A percentile compares a stretch with the other conserved stretches of the same genome.
These are phyloP conservation scores for Vulpes vulpes DNA, from an alignment of 2,113 vertebrate species.

Conservation along the genomic window DNA sequence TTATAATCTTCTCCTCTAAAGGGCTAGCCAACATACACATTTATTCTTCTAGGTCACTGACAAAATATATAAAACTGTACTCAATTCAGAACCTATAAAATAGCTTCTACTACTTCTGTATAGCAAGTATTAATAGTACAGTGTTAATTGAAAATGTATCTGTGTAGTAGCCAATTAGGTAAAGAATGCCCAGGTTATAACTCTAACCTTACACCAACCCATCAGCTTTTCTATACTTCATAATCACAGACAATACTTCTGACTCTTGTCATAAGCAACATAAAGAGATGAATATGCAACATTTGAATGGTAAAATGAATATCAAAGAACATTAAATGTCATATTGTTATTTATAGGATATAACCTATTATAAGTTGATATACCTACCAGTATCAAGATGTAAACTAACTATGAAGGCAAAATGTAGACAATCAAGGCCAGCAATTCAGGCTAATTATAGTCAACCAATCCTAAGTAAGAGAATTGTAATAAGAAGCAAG, in stretches of 20 bases:
- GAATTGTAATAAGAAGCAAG: not conserved
- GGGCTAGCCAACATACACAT: not conserved
- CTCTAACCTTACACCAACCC: not conserved
- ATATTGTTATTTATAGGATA: constrained; percentile 24
- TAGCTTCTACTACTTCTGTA: not conserved
- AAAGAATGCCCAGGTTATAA: constrained; percentile 34
- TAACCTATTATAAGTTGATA: not conserved
- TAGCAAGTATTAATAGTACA: not conserved
- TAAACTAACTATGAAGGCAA: not conserved
- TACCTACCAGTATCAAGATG: not conserved
- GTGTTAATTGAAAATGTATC: constrained; percentile 4
- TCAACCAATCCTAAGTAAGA: not conserved
- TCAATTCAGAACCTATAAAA: not conserved
- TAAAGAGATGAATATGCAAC: not conserved
- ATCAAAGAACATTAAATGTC: constrained; percentile 24
- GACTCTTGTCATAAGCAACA: not conserved
- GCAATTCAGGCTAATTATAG: not conserved
- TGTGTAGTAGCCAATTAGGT: not conserved
- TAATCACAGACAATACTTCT: not conserved
- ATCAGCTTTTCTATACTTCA: not conserved
- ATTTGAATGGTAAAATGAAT: constrained; percentile 56
- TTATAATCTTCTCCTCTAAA: constrained; percentile 57
- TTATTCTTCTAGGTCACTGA: constrained; percentile 51
- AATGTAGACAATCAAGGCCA: not conserved
- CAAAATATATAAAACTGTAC: constrained; percentile 50